Percentiles rank a stretch among this genome's conserved stretches.
Conservation (phyloP, 1,140 invertebrate species). For the Macrobrachium rosenbergii region DNA sequence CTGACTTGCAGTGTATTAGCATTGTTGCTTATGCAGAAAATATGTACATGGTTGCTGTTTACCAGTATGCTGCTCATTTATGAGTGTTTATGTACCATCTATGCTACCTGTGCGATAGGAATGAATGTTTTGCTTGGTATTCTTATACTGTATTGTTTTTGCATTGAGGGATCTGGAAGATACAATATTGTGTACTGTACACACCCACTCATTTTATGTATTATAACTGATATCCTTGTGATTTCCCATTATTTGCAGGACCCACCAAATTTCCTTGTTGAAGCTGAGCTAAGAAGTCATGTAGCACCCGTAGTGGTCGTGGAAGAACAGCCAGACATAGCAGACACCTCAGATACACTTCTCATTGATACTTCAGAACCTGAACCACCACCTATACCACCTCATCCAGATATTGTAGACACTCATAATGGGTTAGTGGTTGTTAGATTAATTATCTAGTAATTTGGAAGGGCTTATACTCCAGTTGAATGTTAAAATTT, state of each 20-base stretch:
- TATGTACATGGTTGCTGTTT: too few species aligned
- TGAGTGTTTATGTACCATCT: too few species aligned
- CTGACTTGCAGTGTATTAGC: too few species aligned
- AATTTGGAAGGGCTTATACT: neutral
- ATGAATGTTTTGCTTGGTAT: too few species aligned
- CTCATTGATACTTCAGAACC: slow-evolving; percentile 82
- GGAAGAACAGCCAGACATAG: slow-evolving; percentile 74
- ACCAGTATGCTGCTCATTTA: too few species aligned
- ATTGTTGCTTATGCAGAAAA: too few species aligned
- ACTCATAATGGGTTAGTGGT: slow-evolving; percentile 61
- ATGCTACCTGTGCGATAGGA: too few species aligned
- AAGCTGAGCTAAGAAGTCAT: slow-evolving; percentile 92
- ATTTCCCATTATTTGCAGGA: slow-evolving; percentile 72
- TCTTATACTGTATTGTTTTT: too few species aligned
- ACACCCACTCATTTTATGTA: neutral
- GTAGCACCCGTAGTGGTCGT: slow-evolving; percentile 94
- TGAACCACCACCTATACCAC: slow-evolving; percentile 69
- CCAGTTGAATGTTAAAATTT: too few species aligned
- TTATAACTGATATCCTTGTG: neutral
- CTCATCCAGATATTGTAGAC: slow-evolving; percentile 59
- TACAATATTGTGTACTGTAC: too few species aligned
- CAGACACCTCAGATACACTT: slow-evolving; percentile 74
- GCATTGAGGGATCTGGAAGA: too few species aligned
- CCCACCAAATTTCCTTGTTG: slow-evolving; percentile 95
- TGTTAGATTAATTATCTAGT: neutral